Base-by-base conservation (phyloP, 2,888 invertebrate species). In the Tetragnatha montana region DNA sequence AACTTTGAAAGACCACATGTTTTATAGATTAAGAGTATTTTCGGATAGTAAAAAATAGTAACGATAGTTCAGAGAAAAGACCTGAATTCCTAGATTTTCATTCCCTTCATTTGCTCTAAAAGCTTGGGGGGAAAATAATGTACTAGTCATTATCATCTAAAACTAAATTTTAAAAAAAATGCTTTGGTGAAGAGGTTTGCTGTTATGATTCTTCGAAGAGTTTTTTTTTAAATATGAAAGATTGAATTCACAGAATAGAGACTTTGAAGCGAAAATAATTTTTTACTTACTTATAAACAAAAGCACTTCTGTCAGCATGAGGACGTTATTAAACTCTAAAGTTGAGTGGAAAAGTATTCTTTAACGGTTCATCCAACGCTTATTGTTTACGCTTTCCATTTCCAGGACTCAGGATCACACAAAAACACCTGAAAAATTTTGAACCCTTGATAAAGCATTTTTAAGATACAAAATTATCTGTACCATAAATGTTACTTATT, bases 251-350 rank as follows among this genome's bases (percentile, higher is more conserved):
- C 10, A 1, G 17, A 10, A 1, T 0, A 6, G 1, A 6, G 6
- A 10, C 12, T 3, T 3, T n/a, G 2, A 76, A 51, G 21, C 1
- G 50, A 7, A 51, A 17, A 17, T 12, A 21, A 51, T 60, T 17
- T 0, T 51, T 12, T 49, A 81, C 81, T 76, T 81, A 87, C 87
- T 81, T n/a, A 87, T 81, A n/a, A 87, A 69, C 19, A 80, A 74
- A 50, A 87, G 60, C 51, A 75, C 81, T 35, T 87, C 87, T 68
- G 47, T 69, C 81, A 87, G 35, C 87, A 87, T 87, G 69, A 81
- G 81, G 87, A 81, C 50, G 14, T 49, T 50, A 12, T 3, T 4
- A 68, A 19, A 19, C 69, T 70, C 35, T 35, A 22, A 60, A 60
- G 7, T 10, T 8, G 47, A 8, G 47, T 60, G 19, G 12, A n/a